Evolutionary conservation across 2,797 vertebrate genomes (phyloP).

Genomic region (Macropus fuliginosus): DNA sequence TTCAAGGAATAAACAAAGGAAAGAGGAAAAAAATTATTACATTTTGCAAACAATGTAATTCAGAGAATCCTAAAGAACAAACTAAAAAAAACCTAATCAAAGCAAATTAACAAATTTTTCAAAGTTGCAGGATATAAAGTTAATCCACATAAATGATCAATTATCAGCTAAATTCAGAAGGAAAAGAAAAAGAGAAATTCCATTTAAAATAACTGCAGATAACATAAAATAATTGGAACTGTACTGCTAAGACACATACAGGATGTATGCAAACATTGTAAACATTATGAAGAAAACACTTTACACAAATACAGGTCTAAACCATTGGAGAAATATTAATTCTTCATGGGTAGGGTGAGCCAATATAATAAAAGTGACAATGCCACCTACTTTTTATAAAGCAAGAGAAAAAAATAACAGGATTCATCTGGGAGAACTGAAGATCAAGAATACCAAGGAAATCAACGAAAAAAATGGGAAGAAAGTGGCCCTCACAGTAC

Average conservation of each 20-base stretch:
- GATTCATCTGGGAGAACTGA: no score
- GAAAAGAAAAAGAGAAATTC: conserved; percentile 9
- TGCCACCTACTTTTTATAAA: no score
- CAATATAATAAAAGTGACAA: no score
- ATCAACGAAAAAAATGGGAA: no score
- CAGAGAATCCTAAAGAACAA: background rate
- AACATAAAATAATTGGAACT: background rate
- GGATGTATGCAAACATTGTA: background rate
- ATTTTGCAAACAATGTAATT: background rate
- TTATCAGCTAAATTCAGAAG: background rate
- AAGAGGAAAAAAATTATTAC: background rate
- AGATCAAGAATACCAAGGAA: no score
- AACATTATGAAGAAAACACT: background rate
- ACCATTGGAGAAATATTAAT: background rate
- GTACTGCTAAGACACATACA: background rate
- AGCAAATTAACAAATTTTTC: background rate
- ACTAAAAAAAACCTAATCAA: background rate
- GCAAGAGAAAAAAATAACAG: no score
- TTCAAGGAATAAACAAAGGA: background rate
- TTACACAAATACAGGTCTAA: background rate
- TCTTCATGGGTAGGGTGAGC: no score
- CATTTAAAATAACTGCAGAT: no score
- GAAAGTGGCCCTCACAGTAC: no score
- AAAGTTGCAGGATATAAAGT: conserved; percentile 4
- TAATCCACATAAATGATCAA: background rate